A percentile compares a stretch with the other conserved stretches of the same genome.
Evolutionary conservation across 2,888 invertebrate species (phyloP).

Genomic region (Electrophaes corylata): DNA sequence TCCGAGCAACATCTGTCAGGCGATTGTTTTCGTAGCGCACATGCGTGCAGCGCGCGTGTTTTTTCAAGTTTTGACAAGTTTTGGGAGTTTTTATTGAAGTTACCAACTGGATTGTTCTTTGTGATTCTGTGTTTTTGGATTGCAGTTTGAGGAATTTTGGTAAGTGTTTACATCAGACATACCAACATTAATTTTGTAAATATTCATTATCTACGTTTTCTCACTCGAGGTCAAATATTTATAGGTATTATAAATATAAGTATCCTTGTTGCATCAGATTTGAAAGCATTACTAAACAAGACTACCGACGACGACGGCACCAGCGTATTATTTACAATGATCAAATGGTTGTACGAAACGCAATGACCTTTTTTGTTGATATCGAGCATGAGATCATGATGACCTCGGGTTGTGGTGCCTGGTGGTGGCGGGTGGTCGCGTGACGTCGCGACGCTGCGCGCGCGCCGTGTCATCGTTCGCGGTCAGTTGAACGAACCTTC

Average conservation of each 20-base stretch:
- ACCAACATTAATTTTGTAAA: not conserved
- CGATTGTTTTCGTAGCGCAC: constrained; percentile 77
- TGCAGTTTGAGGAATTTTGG: constrained; percentile 70
- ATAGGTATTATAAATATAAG: too few species aligned
- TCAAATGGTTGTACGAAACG: constrained; percentile 1
- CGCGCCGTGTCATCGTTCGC: constrained; percentile 82
- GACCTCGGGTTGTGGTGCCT: constrained; percentile 33
- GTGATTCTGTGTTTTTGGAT: constrained; percentile 63
- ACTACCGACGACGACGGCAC: not conserved
- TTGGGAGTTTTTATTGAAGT: constrained; percentile 54
- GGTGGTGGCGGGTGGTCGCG: constrained; percentile 49
- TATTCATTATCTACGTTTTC: constrained; percentile 1
- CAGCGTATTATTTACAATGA: not conserved
- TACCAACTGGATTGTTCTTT: constrained; percentile 60
- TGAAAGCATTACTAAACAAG: not conserved
- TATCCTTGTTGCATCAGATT: constrained; percentile 22
- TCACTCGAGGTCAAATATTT: constrained; percentile 1
- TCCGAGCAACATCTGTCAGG: constrained; percentile 71
- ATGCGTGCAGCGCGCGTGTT: constrained; percentile 70
- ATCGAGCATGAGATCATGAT: constrained; percentile 41
- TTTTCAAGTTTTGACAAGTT: constrained; percentile 78
- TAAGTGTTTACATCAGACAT: constrained; percentile 48
- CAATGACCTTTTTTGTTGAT: constrained; percentile 28
- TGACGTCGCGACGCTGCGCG: constrained; percentile 72
- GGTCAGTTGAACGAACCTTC: constrained; percentile 84